Conservation (phyloP, 2,113 vertebrate species). For the Eretmochelys imbricata region DNA sequence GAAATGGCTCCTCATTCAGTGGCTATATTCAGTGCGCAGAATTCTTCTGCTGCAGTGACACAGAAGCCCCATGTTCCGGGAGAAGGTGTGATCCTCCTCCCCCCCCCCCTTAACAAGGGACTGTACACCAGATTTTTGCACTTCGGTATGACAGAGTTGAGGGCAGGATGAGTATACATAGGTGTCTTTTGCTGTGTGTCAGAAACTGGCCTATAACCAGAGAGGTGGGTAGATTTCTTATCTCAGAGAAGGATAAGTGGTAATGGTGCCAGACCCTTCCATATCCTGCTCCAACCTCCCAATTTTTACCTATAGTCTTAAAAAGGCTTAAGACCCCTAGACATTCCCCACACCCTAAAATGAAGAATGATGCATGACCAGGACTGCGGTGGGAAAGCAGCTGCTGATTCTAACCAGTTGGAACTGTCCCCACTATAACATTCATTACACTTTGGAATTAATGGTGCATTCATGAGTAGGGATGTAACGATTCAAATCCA, state of each 20-base stretch:
- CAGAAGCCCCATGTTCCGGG: neutral
- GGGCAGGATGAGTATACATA: conserved; percentile 50
- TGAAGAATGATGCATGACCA: rapidly evolving
- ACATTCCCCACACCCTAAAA: neutral
- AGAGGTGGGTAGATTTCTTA: neutral
- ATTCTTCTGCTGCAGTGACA: neutral
- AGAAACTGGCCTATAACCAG: neutral
- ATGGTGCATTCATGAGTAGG: rapidly evolving
- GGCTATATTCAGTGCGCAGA: neutral
- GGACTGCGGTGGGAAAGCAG: neutral
- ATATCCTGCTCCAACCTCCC: conserved; percentile 2
- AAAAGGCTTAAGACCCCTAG: neutral
- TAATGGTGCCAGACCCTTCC: neutral
- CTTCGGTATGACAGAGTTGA: conserved; percentile 11
- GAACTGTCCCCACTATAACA: rapidly evolving
- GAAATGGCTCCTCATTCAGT: neutral
- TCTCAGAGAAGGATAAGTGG: neutral
- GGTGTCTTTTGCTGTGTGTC: conserved; percentile 34
- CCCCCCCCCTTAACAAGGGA: neutral
- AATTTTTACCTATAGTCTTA: conserved; percentile 14
- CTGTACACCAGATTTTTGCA: neutral
- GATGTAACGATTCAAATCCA: neutral
- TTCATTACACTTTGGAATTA: neutral
- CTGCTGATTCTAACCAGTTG: neutral
- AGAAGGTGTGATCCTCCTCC: neutral